Evolutionary conservation across 2,113 vertebrate species (phyloP).

Genomic region (Eclectus roratus): DNA sequence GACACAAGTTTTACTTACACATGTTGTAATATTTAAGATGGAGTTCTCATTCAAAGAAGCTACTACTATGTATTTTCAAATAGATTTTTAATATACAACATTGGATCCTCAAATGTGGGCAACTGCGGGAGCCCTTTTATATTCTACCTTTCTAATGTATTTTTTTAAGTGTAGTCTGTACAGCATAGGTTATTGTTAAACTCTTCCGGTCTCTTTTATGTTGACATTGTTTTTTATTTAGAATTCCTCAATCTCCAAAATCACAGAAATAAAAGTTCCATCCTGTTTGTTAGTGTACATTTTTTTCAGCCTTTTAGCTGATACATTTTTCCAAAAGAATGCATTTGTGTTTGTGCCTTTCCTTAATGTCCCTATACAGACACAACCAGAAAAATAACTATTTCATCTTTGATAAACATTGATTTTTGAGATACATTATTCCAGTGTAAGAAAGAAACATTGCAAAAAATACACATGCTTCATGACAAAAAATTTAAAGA

Average conservation of each 20-base stretch:
- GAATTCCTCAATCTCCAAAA: neutral
- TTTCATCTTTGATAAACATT: neutral
- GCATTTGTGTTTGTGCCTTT: neutral
- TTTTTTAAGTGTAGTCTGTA: neutral
- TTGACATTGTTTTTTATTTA: neutral
- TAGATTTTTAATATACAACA: neutral
- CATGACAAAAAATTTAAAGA: neutral
- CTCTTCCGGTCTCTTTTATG: neutral
- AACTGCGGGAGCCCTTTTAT: neutral
- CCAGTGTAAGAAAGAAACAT: neutral
- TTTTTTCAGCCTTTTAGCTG: neutral
- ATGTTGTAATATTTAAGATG: neutral
- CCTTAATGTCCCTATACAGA: neutral
- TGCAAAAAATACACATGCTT: neutral
- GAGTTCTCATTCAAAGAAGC: neutral
- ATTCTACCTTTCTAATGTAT: neutral
- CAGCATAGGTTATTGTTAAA: neutral
- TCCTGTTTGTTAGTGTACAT: rapidly evolving
- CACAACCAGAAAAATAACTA: neutral
- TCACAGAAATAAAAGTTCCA: neutral
- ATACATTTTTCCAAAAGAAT: neutral
- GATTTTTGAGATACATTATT: neutral
- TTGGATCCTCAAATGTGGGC: neutral
- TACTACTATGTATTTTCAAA: neutral
- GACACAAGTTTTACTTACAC: neutral